phyloP scores from a whole-genome alignment of 2,888 invertebrate genomes.

The Seladonia tumulorum region DNA sequence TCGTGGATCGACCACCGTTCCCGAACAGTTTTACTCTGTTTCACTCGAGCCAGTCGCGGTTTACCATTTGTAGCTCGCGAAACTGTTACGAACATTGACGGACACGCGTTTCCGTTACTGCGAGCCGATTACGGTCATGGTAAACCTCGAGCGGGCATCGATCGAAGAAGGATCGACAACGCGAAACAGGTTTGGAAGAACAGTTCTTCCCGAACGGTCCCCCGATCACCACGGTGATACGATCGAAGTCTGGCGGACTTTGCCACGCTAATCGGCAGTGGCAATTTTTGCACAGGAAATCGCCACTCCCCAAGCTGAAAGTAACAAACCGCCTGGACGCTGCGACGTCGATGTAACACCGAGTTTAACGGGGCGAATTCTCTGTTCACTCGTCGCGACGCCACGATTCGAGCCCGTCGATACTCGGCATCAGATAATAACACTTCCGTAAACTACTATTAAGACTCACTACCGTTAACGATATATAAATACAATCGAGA shows the following conservation, averaged over 20 bases:
- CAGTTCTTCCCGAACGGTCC: not conserved
- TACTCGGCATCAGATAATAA: constrained; percentile 67
- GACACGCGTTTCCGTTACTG: not conserved
- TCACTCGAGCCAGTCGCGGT: not conserved
- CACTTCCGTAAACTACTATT: constrained; percentile 64
- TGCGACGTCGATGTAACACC: constrained; percentile 37
- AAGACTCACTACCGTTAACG: constrained; percentile 63
- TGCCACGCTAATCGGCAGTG: constrained; percentile 41
- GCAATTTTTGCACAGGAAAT: constrained; percentile 61
- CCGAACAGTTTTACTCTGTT: not conserved
- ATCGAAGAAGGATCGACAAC: not conserved
- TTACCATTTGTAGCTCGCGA: not conserved
- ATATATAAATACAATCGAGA: constrained; percentile 72
- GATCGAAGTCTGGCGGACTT: constrained; percentile 27
- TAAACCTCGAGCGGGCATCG: not conserved
- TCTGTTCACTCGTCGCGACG: not conserved
- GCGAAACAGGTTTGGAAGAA: not conserved
- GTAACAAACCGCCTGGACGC: constrained; percentile 32
- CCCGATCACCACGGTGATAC: constrained; percentile 37
- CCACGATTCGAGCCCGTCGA: constrained; percentile 34
- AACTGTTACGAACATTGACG: not conserved
- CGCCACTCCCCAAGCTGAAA: constrained; percentile 42
- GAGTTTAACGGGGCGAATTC: constrained; percentile 21
- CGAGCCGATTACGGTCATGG: not conserved
- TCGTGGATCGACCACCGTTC: not conserved